Evolutionary conservation across 2,888 invertebrate species (phyloP).

Genomic region (Euclidia mi): DNA sequence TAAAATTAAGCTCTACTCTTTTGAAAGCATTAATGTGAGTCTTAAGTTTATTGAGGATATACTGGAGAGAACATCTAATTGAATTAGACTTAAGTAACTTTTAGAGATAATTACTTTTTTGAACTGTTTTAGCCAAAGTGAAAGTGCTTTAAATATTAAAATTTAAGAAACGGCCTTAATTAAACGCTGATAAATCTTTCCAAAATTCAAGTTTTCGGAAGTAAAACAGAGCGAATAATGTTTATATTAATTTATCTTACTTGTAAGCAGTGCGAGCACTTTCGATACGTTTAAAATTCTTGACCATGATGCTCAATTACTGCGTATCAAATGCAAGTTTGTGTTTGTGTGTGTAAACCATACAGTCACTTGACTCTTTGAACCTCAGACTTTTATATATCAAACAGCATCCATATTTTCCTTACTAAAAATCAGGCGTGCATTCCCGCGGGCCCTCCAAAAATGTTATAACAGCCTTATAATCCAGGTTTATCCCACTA

Average conservation of each 20-base stretch:
- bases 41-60: constrained; percentile 24
- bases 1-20: constrained; percentile 2
- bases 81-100: constrained; percentile 29
- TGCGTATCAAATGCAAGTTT: no score
- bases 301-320: no score
- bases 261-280: no score
- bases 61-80: constrained; percentile 26
- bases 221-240: no score
- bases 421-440: constrained; percentile 2
- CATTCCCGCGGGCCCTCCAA: background rate
- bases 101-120: constrained; percentile 33
- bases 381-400: background rate
- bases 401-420: background rate
- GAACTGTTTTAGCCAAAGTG: constrained; percentile 15
- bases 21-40: constrained; percentile 14
- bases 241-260: no score
- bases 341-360: no score
- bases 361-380: no score
- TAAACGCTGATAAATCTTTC: no score
- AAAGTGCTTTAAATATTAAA: background rate
- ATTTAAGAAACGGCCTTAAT: background rate
- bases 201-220: no score
- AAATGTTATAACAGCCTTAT: constrained; percentile 7
- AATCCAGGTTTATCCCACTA: constrained; percentile 7
- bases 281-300: no score